Evolutionary conservation across 2,888 invertebrate genomes (phyloP), one percentile per base, ranked within the genome.

Genomic region (Pherbina coryleti): DNA sequence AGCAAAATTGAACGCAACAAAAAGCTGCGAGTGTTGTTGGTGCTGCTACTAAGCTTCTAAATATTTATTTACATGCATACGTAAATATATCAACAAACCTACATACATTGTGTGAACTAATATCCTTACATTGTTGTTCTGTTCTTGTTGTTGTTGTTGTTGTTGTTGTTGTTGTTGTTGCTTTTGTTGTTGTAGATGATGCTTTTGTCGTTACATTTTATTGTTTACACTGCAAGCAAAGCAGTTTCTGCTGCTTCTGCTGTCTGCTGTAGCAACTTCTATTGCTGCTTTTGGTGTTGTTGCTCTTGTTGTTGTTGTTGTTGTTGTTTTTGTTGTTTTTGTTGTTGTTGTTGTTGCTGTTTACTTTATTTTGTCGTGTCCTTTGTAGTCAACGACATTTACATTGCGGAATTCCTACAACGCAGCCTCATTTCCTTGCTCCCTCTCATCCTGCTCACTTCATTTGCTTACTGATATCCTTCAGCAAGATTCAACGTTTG

Each of bases 321-420:
- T 17, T 25, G 37, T 8, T 8, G 9, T 8, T 37, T 14, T 7
- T 7, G 7, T 4, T 55, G 70, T 8, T 37, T 1, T 5, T 37
- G 9, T 8, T 37, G 37, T 37, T 37, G 11, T 14, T 44, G 31
- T 31, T 70, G 14, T 25, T 70, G 53, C 28, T 62, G 22, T 17
- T 62, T 25, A n/a, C 62, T 44, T 44, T 44, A 44, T 44, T 44
- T 14, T 44, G 14, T 44, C 44, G 14, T 44, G 44, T 44, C 44
- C 44, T 44, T 44, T 44, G 44, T 79, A 66, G 76, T 80, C 80
- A 80, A 75, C 80, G 51, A 75, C 79, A 80, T 80, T 80, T 79
- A 80, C 80, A 80, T 80, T 79, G 72, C 80, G 80, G 80, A 80
- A 79, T 79, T 80, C 80, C 80, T 79, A 79, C 76, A 70, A 67